Evolutionary conservation across 2,113 vertebrate species (phyloP).

Genomic region (Perccottus glenii): DNA sequence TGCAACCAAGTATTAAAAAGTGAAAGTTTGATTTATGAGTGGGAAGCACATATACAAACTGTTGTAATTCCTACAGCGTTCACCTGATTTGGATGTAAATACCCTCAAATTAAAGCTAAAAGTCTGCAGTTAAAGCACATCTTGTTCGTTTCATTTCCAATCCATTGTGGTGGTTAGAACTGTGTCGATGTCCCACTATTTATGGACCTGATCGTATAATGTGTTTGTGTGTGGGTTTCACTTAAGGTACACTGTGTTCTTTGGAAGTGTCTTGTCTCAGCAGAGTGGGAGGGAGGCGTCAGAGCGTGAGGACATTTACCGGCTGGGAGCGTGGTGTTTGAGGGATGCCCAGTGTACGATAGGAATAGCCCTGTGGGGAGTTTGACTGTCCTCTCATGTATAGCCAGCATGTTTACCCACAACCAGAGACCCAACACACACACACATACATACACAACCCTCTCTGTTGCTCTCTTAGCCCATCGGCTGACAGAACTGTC

Average conservation of each 20-base stretch:
- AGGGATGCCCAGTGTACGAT: conserved; percentile 43
- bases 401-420: conserved; percentile 46
- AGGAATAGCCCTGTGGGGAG: conserved; percentile 58
- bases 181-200: no score
- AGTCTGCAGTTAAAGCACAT: no score
- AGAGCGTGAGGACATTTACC: conserved; percentile 50
- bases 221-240: conserved; percentile 42
- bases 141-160: no score
- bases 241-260: conserved; percentile 61
- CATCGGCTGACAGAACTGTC: conserved; percentile 1
- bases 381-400: conserved; percentile 52
- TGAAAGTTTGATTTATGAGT: no score
- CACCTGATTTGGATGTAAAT: no score
- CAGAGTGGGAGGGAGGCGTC: conserved; percentile 60
- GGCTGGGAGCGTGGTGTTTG: conserved; percentile 26
- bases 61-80: no score
- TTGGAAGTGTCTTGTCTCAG: conserved; percentile 37
- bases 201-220: no score
- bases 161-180: no score
- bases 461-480: conserved; percentile 2
- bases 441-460: conserved; percentile 6
- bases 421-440: not conserved
- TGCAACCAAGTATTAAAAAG: no score
- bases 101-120: no score
- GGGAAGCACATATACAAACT: no score